Evolutionary conservation across 2,888 invertebrate species (phyloP).

Genomic region (Neria commutata): DNA sequence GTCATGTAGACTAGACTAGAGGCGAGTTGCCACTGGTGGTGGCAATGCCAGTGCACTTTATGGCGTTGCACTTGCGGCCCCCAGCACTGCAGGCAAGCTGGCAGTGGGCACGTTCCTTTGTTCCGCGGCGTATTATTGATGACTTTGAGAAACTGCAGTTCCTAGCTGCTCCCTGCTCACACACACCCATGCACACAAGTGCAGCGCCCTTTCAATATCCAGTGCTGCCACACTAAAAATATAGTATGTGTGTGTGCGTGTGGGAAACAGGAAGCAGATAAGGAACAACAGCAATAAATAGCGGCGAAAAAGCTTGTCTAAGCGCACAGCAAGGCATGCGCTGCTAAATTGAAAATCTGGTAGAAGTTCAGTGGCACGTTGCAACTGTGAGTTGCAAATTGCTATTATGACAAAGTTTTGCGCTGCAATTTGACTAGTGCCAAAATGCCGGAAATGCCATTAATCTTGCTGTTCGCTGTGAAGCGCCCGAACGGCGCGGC

Average conservation of each 20-base stretch:
- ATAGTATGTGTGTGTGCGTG: background rate
- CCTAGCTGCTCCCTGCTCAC: background rate
- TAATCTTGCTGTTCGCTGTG: no score
- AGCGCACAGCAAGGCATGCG: background rate
- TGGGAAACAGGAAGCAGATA: conserved; percentile 16
- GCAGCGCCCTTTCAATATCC: no score
- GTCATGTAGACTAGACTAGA: conserved; percentile 51
- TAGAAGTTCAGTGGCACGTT: background rate
- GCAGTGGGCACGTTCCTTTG: conserved; percentile 13
- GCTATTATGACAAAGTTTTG: no score
- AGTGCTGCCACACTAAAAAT: no score
- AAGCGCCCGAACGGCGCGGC: no score
- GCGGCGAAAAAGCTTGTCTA: background rate
- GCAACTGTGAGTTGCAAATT: no score
- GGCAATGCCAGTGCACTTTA: background rate
- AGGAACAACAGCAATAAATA: conserved; percentile 11
- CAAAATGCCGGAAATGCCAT: background rate
- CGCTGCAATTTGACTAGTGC: no score
- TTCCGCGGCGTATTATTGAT: conserved; percentile 33
- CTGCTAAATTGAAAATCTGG: background rate
- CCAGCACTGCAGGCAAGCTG: background rate
- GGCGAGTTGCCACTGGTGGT: background rate
- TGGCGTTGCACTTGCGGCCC: background rate
- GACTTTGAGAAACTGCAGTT: conserved; percentile 32
- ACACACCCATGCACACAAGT: background rate